phyloP scores from a whole-genome alignment of 2,797 vertebrate genomes.

The Hippocampus kuda region DNA sequence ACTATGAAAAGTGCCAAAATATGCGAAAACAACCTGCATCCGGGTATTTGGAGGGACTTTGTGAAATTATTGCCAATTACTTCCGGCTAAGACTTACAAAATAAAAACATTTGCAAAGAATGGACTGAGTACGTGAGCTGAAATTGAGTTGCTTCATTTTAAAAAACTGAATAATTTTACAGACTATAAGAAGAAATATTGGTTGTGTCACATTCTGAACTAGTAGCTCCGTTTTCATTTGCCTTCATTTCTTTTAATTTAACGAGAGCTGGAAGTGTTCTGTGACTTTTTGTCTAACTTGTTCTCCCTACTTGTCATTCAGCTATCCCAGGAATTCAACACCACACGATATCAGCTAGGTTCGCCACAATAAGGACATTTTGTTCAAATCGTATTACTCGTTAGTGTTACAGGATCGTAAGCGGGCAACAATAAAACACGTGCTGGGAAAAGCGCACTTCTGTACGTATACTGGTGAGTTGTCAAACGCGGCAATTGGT shows the following conservation, averaged over 20 bases:
- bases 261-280: slow-evolving; percentile 13
- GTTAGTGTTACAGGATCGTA: background rate
- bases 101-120: background rate
- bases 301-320: slow-evolving; percentile 58
- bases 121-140: background rate
- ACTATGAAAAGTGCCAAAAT: background rate
- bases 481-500: slow-evolving; percentile 13
- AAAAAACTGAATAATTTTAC: background rate
- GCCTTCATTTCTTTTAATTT: background rate
- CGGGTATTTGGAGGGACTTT: slow-evolving; percentile 39
- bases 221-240: background rate
- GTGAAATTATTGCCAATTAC: background rate
- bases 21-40: slow-evolving; percentile 29
- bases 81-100: slow-evolving; percentile 11
- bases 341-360: slow-evolving; percentile 19
- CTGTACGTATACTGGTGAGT: slow-evolving; percentile 32
- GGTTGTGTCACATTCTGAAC: background rate
- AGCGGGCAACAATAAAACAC: slow-evolving; percentile 4
- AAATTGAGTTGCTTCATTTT: background rate
- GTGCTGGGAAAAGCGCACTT: slow-evolving; percentile 9
- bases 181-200: background rate
- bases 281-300: background rate
- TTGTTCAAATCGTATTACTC: background rate
- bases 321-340: slow-evolving; percentile 64
- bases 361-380: slow-evolving; percentile 29